These are phyloP conservation scores for Cactoblastis cactorum DNA, from an alignment of 2,888 invertebrate genomes.

Conservation along the genomic window DNA sequence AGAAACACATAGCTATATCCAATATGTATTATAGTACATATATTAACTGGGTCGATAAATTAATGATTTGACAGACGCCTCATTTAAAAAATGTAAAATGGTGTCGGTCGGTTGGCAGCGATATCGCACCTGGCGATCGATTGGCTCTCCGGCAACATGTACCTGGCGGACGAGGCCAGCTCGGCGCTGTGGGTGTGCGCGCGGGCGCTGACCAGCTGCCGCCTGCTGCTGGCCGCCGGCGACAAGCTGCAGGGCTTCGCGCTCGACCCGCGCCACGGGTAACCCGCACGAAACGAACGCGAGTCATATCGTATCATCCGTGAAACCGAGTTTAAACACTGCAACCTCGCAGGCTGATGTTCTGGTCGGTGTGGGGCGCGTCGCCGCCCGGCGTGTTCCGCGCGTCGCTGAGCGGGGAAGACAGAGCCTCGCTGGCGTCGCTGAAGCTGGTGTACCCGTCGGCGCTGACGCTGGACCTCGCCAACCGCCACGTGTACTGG, in stretches of 20 bases:
- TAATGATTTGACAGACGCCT: too few species aligned
- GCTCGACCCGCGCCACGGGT: conserved; percentile 81
- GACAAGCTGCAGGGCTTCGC: conserved; percentile 86
- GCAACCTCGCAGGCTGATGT: conserved; percentile 83
- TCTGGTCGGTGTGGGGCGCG: conserved; percentile 88
- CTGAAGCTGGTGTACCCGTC: conserved; percentile 88
- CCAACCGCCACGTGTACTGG: conserved; percentile 87
- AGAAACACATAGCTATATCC: too few species aligned
- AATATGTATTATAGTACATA: too few species aligned
- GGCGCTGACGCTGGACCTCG: conserved; percentile 85
- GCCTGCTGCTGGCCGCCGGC: conserved; percentile 83
- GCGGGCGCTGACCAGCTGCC: conserved; percentile 80
- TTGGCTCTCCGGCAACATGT: conserved; percentile 94
- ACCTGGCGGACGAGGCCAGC: conserved; percentile 84
- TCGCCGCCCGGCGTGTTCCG: conserved; percentile 82
- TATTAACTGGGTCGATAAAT: too few species aligned
- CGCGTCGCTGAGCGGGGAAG: conserved; percentile 82
- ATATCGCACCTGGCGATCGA: conserved; percentile 88
- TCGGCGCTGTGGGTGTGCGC: conserved; percentile 86
- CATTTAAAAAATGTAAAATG: background rate
- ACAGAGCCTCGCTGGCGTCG: conserved; percentile 79
- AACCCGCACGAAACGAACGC: too few species aligned
- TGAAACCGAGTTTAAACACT: too few species aligned
- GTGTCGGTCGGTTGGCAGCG: conserved; percentile 73
- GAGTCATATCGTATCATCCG: too few species aligned